phyloP scores from a whole-genome alignment of 2,797 vertebrate genomes.

The Phalanger gymnotis region DNA sequence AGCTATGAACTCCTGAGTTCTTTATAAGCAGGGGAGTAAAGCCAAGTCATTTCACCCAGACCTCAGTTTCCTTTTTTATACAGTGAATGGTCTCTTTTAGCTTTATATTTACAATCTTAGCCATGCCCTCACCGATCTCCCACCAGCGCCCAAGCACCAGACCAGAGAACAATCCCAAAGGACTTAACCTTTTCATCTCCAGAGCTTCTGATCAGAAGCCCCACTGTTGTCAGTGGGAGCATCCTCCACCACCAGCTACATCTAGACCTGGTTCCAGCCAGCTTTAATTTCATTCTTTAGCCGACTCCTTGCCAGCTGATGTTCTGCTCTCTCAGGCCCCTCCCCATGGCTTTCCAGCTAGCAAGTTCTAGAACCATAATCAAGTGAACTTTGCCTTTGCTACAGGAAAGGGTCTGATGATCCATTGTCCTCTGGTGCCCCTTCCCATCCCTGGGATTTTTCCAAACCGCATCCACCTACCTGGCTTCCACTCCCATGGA shows the following conservation, averaged over 20 bases:
- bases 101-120: neutral
- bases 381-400: neutral
- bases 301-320: neutral
- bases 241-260: neutral
- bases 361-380: neutral
- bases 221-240: neutral
- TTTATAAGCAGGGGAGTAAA: no score
- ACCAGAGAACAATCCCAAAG: neutral
- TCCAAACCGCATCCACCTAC: neutral
- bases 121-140: neutral
- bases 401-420: neutral
- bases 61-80: neutral
- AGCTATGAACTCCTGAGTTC: no score
- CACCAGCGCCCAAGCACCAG: neutral
- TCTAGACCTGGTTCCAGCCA: neutral
- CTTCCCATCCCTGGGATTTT: neutral
- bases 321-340: accelerated
- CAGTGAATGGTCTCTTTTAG: neutral
- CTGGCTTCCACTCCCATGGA: neutral
- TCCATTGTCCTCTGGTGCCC: no score
- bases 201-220: neutral
- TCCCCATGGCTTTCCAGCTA: neutral
- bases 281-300: neutral
- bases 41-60: neutral
- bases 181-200: neutral